A percentile compares a stretch with the other conserved stretches of the same genome.
Evolutionary conservation across 2,888 invertebrate species (phyloP).

Genomic region (Sarcophaga caerulescens): DNA sequence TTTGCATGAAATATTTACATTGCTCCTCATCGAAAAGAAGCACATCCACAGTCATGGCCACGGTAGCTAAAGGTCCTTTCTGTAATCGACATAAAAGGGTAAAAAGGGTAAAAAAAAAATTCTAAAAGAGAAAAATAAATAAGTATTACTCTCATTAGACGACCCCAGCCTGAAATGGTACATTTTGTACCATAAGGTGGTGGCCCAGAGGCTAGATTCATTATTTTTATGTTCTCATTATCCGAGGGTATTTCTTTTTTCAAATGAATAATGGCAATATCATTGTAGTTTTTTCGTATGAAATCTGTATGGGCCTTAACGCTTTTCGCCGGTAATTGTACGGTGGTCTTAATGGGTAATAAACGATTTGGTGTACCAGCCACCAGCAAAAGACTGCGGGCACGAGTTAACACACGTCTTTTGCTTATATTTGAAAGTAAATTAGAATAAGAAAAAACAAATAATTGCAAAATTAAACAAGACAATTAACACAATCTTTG

Average conservation of each 20-base stretch:
- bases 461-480: not conserved
- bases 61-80: constrained; percentile 68
- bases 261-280: constrained; percentile 70
- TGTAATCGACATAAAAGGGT: constrained; percentile 8
- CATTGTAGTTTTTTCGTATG: constrained; percentile 62
- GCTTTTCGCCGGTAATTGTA: constrained; percentile 59
- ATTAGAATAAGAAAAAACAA: not conserved
- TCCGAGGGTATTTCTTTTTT: constrained; percentile 50
- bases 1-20: constrained; percentile 35
- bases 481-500: not conserved
- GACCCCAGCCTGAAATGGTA: constrained; percentile 71
- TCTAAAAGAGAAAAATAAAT: not conserved
- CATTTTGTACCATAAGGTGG: constrained; percentile 60
- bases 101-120: not conserved
- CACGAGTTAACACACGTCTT: constrained; percentile 54
- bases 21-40: constrained; percentile 16
- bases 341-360: constrained; percentile 40
- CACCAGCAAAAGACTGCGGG: constrained; percentile 67
- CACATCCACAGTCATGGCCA: constrained; percentile 34
- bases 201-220: constrained; percentile 42
- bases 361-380: constrained; percentile 67
- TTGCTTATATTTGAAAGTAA: constrained; percentile 8
- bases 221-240: constrained; percentile 52
- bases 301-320: constrained; percentile 67
- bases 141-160: constrained; percentile 65